Evolutionary conservation across 1,140 invertebrate species (phyloP).

Genomic region (Drosophila kanapiae): DNA sequence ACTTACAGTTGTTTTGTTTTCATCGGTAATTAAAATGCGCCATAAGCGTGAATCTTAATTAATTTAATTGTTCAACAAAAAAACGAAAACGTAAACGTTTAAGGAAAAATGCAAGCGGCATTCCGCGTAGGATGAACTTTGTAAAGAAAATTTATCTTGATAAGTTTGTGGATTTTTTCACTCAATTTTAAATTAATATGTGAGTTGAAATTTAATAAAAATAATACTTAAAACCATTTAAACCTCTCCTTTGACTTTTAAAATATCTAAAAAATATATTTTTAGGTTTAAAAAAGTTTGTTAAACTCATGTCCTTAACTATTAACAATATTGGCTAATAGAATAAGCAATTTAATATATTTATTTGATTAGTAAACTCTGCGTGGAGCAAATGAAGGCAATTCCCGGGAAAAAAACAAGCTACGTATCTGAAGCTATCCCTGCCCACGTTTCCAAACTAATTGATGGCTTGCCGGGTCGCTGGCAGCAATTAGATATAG

Average conservation of each 20-base stretch:
- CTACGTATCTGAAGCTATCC: conserved; percentile 1
- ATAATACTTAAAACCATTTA: no score
- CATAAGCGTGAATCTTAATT: conserved; percentile 79
- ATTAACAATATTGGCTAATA: not conserved
- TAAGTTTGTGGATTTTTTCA: not conserved
- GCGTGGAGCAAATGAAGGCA: not conserved
- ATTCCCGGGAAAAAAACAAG: not conserved
- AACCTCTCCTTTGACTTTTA: not conserved
- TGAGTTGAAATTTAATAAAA: no score
- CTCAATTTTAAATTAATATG: not conserved
- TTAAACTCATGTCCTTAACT: no score
- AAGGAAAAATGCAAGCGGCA: conserved; percentile 47
- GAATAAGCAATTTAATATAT: not conserved
- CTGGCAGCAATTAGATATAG: conserved; percentile 47
- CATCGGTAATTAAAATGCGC: conserved; percentile 71
- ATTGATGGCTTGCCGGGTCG: conserved; percentile 33
- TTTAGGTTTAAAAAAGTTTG: no score
- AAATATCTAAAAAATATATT: not conserved
- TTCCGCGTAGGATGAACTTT: conserved; percentile 22
- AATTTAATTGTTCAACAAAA: conserved; percentile 66
- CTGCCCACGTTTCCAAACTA: conserved; percentile 50
- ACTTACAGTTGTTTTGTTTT: conserved; percentile 35
- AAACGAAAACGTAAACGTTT: conserved; percentile 17
- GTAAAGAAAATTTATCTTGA: not conserved
- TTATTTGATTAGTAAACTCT: not conserved